Evolutionary conservation across 2,888 invertebrate genomes (phyloP).

Genomic region (Caenorhabditis panamensis): DNA sequence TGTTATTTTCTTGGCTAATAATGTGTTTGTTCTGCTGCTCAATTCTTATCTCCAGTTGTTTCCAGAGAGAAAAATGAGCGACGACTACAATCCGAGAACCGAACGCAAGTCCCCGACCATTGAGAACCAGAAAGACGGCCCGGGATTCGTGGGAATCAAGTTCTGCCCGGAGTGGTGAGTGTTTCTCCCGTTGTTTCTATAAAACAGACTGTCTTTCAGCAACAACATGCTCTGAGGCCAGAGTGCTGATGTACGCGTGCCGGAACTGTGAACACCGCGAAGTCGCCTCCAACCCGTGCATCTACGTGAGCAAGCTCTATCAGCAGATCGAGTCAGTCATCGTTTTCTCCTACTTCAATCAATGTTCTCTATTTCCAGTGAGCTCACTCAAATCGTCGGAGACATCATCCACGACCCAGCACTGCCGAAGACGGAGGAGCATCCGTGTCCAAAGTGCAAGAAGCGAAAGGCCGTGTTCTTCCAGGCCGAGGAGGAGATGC

Average conservation of each 20-base stretch:
- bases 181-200: no score
- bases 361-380: constrained; percentile 84
- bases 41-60: not conserved
- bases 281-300: constrained; percentile 94
- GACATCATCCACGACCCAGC: constrained; percentile 99
- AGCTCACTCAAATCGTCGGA: constrained; percentile 96
- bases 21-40: not conserved
- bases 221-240: constrained; percentile 99
- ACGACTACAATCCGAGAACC: constrained; percentile 12
- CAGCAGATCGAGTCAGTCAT: constrained; percentile 95
- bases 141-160: constrained; percentile 95
- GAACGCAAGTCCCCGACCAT: constrained; percentile 2
- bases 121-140: constrained; percentile 33
- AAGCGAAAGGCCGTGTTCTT: constrained; percentile 98
- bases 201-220: constrained; percentile 84
- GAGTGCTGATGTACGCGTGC: constrained; percentile 94
- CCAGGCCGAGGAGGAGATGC: constrained; percentile 89
- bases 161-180: constrained; percentile 95
- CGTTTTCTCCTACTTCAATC: not conserved
- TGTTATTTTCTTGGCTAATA: no score
- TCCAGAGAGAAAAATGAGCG: not conserved
- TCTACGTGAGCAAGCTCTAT: constrained; percentile 99
- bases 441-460: constrained; percentile 96
- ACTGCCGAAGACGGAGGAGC: constrained; percentile 96
- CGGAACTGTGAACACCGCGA: constrained; percentile 78